Evolutionary conservation across 2,888 invertebrate species (phyloP).

Genomic region (Folsomia manolachei): DNA sequence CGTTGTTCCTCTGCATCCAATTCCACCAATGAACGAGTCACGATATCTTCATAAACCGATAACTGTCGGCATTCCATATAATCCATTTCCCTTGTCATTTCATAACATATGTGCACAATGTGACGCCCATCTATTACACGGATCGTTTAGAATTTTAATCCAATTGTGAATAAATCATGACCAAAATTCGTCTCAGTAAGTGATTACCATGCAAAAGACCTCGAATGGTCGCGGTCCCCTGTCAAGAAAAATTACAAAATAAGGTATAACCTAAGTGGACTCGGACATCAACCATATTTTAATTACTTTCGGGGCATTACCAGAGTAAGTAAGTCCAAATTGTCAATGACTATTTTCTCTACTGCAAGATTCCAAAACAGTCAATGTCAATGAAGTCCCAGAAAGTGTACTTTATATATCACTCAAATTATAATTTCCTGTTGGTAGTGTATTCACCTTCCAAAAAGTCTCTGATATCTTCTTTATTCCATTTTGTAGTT

Average conservation of each 20-base stretch:
- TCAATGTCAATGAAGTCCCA: slow-evolving; percentile 13
- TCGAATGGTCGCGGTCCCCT: slow-evolving; percentile 23
- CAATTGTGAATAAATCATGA: too few relatives aligned
- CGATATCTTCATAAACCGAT: slow-evolving; percentile 19
- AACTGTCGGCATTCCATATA: slow-evolving; percentile 24
- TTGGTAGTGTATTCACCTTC: not conserved
- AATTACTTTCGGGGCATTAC: too few relatives aligned
- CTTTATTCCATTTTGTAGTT: not conserved
- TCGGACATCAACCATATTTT: too few relatives aligned
- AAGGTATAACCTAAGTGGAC: too few relatives aligned
- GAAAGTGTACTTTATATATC: too few relatives aligned
- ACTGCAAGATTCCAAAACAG: too few relatives aligned
- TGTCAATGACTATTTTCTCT: slow-evolving; percentile 32
- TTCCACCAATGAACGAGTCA: not conserved
- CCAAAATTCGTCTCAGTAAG: too few relatives aligned
- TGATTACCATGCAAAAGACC: slow-evolving; percentile 27
- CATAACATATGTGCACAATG: slow-evolving; percentile 28
- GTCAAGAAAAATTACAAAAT: too few relatives aligned
- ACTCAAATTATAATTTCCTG: not conserved
- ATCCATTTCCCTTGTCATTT: slow-evolving; percentile 24
- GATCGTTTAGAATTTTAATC: too few relatives aligned
- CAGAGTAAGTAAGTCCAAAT: slow-evolving; percentile 25
- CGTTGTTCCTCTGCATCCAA: not conserved
- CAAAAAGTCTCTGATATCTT: not conserved
- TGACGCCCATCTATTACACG: slow-evolving; percentile 26